Conservation (phyloP, 2,888 invertebrate genomes). For the Cosmia pyralina region DNA sequence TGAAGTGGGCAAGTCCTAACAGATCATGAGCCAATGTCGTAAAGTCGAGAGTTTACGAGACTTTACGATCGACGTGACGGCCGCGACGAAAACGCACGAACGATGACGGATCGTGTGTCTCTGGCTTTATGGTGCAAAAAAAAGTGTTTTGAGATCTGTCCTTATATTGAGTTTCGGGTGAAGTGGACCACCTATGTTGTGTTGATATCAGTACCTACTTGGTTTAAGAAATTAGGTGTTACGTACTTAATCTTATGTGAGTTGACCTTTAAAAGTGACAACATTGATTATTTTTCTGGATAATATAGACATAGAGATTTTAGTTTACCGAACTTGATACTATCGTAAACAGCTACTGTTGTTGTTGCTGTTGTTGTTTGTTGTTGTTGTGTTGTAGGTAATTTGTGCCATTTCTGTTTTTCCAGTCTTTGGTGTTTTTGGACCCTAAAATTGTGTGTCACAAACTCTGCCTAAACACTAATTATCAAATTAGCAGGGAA, state of each 20-base stretch:
- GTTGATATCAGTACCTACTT: constrained; percentile 8
- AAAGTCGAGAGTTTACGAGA: constrained; percentile 74
- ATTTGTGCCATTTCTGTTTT: not conserved
- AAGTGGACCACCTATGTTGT: constrained; percentile 69
- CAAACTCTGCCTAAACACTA: not conserved
- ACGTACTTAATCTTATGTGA: not conserved
- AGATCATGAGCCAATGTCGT: constrained; percentile 74
- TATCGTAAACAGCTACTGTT: not conserved
- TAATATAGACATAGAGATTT: not conserved
- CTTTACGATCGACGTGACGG: constrained; percentile 75
- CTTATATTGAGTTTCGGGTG: constrained; percentile 50
- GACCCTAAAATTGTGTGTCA: not conserved
- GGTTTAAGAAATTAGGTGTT: not conserved
- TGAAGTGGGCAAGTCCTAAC: constrained; percentile 64
- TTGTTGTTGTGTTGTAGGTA: too few species aligned
- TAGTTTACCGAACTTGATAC: not conserved
- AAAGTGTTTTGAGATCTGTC: constrained; percentile 54
- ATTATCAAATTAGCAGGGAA: constrained; percentile 10
- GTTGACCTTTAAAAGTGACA: not conserved
- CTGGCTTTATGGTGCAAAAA: constrained; percentile 66
- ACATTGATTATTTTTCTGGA: not conserved
- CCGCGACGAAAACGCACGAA: constrained; percentile 69
- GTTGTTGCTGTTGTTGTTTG: too few species aligned
- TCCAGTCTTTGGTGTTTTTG: not conserved
- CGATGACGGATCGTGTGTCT: constrained; percentile 73